Conservation (phyloP, 2,888 invertebrate genomes). For the Eupithecia centaureata region DNA sequence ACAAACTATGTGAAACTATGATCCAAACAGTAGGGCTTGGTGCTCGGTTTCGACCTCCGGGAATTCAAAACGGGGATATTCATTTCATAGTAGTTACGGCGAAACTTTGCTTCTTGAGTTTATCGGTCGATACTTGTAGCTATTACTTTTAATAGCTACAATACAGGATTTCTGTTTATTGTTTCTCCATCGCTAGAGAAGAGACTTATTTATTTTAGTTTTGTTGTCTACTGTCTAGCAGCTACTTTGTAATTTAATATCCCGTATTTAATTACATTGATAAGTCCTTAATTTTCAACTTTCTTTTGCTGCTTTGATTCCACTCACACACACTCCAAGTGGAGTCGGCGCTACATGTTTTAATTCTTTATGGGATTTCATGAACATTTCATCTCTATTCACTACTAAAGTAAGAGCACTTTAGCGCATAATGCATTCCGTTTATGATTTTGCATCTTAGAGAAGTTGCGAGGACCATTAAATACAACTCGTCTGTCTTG, state of each 20-base stretch:
- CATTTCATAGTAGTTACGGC: slow-evolving; percentile 5
- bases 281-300: background rate
- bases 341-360: background rate
- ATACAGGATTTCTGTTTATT: background rate
- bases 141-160: too few relatives aligned
- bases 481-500: background rate
- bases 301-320: background rate
- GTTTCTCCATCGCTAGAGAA: background rate
- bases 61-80: slow-evolving; percentile 18
- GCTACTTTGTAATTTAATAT: background rate
- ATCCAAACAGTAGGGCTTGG: slow-evolving; percentile 16
- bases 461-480: background rate
- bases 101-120: background rate
- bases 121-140: background rate
- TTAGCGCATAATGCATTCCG: slow-evolving; percentile 3
- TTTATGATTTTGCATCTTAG: slow-evolving; percentile 9
- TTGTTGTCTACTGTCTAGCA: background rate
- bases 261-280: background rate
- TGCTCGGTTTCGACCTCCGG: slow-evolving; percentile 17
- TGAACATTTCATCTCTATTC: background rate
- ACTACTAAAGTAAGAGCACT: background rate
- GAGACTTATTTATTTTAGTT: background rate
- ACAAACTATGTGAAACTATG: slow-evolving; percentile 24
- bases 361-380: too few relatives aligned
- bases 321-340: background rate